These are phyloP conservation scores for Ochropleura leucogaster DNA, from an alignment of 2,888 invertebrate species.

Conservation along the genomic window DNA sequence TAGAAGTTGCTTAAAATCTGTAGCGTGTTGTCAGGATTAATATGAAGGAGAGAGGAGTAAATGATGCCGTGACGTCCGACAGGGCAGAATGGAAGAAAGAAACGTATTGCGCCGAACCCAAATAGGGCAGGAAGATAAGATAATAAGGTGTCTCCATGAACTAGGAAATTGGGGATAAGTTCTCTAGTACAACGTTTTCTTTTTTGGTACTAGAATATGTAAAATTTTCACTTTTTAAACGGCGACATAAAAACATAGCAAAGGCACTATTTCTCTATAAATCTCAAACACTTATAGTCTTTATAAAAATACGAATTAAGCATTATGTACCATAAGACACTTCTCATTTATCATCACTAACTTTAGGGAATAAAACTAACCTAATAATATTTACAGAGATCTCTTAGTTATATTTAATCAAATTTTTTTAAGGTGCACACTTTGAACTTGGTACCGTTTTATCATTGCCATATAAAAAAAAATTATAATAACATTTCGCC, in stretches of 20 bases:
- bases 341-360: slow-evolving; percentile 71
- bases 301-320: slow-evolving; percentile 84
- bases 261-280: slow-evolving; percentile 65
- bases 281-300: slow-evolving; percentile 72
- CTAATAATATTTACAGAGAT: slow-evolving; percentile 74
- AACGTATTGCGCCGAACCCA: no score
- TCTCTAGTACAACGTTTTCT: not conserved
- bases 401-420: slow-evolving; percentile 64
- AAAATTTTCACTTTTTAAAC: slow-evolving; percentile 24
- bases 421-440: slow-evolving; percentile 37
- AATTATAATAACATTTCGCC: not conserved
- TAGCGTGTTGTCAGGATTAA: no score
- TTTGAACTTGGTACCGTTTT: not conserved
- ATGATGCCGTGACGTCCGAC: no score
- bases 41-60: no score
- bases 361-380: slow-evolving; percentile 65
- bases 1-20: no score
- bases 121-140: no score
- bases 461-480: not conserved
- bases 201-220: not conserved
- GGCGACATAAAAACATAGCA: slow-evolving; percentile 29
- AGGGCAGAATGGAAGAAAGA: no score
- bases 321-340: slow-evolving; percentile 81
- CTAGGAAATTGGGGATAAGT: not conserved
- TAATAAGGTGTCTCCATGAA: no score